Evolutionary conservation across 2,797 vertebrate genomes (phyloP), one percentile per base, ranked within the genome.

Genomic region (Eupleurogrammus muticus): DNA sequence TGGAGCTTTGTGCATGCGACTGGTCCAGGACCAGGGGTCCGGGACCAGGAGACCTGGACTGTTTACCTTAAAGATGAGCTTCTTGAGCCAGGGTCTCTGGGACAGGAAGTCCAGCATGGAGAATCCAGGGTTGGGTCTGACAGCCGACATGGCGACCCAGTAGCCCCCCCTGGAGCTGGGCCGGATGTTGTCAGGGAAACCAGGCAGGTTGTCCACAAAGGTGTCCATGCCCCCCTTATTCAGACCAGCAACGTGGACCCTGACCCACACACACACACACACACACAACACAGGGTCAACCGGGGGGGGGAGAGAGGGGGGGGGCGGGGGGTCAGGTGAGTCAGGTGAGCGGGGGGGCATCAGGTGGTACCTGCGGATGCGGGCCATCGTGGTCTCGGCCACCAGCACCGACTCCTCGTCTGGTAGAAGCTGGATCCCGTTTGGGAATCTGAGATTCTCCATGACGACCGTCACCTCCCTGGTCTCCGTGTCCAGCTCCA

Each of bases 201-300:
- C 98, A 0, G 98, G 98, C 79, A 99, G 88, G 84, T 99, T 99
- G 77, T 99, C 98, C 58, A 96, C 90, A 64, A 99, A 99, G 5
- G 97, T 94, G 85, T 99, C 97, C 88, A 96, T 96, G 46, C 97
- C 97, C 9, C 97, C 97, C 87, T 99, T 98, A 86, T 97, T 98
- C 13, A 99, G 93, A 12, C 98, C 97, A 4, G 97, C 97, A 12
- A 99, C 95, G 0, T 98, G 97, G 74, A 97, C 96, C 70, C 98
- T 98, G 90, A 32, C 0, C 9, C 20, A 32, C 5, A 58, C 1
- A 44, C 12, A 56, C 2, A 10, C 2, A 42, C n/a, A 42, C 9
- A 60, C 14, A 34, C 32, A 34, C 32, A 4, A 8, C 32, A 8
- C 32, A 34, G 35, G 36, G 36, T 12, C 10, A 13, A 3, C 4